These are phyloP conservation scores for Phyllotreta cruciferae DNA, from an alignment of 2,888 invertebrate species.

Conservation along the genomic window DNA sequence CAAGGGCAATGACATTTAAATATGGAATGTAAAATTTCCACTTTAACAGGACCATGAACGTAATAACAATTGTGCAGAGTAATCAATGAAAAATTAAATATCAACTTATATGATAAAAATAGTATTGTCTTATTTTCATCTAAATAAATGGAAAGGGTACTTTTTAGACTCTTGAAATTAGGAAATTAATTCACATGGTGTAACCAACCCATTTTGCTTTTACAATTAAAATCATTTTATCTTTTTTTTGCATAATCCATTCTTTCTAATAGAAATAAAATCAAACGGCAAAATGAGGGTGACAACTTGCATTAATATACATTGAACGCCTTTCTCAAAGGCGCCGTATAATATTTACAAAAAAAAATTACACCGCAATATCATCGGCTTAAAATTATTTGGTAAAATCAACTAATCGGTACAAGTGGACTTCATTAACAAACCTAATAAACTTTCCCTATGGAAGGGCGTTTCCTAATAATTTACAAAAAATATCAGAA, in stretches of 20 bases:
- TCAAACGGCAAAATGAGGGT: slow-evolving; percentile 7
- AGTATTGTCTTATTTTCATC: slow-evolving; percentile 45
- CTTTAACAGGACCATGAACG: slow-evolving; percentile 35
- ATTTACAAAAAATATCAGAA: slow-evolving; percentile 13
- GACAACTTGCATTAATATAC: slow-evolving; percentile 17
- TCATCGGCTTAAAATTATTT: slow-evolving; percentile 39
- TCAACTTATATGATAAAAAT: slow-evolving; percentile 43
- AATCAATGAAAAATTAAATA: slow-evolving; percentile 39
- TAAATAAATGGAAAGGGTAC: slow-evolving; percentile 35
- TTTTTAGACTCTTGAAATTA: slow-evolving; percentile 30
- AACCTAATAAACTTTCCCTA: slow-evolving; percentile 30
- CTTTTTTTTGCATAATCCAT: neutral
- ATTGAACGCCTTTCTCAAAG: slow-evolving; percentile 28
- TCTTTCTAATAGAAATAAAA: neutral
- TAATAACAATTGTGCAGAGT: slow-evolving; percentile 39
- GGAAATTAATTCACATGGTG: slow-evolving; percentile 26
- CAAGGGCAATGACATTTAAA: slow-evolving; percentile 48
- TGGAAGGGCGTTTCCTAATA: neutral
- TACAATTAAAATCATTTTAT: neutral
- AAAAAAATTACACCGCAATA: slow-evolving; percentile 44
- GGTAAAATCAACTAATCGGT: slow-evolving; percentile 34
- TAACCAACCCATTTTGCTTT: neutral
- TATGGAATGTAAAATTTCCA: slow-evolving; percentile 51
- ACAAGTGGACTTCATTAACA: slow-evolving; percentile 43
- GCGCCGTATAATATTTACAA: slow-evolving; percentile 42